These are phyloP conservation scores for Otolemur crassicaudatus DNA, from an alignment of 2,797 vertebrate species.

Conservation along the genomic window DNA sequence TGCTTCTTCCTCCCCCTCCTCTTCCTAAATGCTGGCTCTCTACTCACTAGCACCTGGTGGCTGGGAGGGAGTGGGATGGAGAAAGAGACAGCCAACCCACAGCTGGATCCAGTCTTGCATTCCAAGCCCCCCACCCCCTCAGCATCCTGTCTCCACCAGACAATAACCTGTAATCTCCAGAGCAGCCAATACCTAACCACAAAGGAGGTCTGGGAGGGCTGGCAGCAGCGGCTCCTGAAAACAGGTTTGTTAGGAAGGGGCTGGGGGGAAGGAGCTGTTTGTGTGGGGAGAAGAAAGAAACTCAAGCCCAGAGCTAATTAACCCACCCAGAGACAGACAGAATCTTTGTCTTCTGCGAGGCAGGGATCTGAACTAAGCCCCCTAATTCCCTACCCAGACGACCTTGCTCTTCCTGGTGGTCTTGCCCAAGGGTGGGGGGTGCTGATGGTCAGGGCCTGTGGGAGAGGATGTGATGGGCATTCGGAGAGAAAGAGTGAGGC, in stretches of 20 bases:
- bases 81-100: neutral
- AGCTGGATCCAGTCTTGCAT: slow-evolving; percentile 57
- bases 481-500: neutral
- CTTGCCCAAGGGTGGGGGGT: neutral
- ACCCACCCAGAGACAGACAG: slow-evolving; percentile 36
- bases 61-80: neutral
- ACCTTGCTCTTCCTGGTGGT: slow-evolving; percentile 53
- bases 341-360: slow-evolving; percentile 68
- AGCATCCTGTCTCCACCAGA: slow-evolving; percentile 78
- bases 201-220: slow-evolving; percentile 49
- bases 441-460: neutral
- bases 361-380: slow-evolving; percentile 68
- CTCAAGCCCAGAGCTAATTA: slow-evolving; percentile 71
- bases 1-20: neutral
- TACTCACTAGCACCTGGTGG: slow-evolving; percentile 67
- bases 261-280: neutral
- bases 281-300: slow-evolving; percentile 53
- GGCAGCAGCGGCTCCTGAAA: slow-evolving; percentile 47
- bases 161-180: slow-evolving; percentile 76
- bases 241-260: slow-evolving; percentile 73
- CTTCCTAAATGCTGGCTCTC: neutral
- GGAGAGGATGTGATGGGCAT: neutral
- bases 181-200: slow-evolving; percentile 33
- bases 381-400: slow-evolving; percentile 63
- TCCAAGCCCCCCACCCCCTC: slow-evolving; percentile 57